Evolutionary conservation across 1,140 invertebrate genomes (phyloP).

Genomic region (Drosophila mojavensis): DNA sequence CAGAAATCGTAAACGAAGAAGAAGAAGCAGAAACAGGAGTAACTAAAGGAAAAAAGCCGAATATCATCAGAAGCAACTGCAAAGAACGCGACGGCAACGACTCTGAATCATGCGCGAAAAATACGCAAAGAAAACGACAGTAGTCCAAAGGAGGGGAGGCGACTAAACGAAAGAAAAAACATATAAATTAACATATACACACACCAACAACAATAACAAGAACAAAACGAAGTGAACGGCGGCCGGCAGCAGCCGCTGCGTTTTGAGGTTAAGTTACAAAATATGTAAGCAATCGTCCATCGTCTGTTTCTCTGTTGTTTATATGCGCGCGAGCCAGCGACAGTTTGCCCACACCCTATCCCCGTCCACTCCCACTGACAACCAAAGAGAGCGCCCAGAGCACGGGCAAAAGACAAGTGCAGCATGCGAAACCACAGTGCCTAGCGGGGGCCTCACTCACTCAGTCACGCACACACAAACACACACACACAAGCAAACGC

Average conservation of each 20-base stretch:
- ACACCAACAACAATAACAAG: slow-evolving; percentile 20
- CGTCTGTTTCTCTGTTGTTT: slow-evolving; percentile 56
- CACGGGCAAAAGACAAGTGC: slow-evolving; percentile 58
- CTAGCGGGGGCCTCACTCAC: slow-evolving; percentile 42
- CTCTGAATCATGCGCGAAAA: slow-evolving; percentile 75
- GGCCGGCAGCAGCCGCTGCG: slow-evolving; percentile 45
- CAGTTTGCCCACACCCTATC: slow-evolving; percentile 27
- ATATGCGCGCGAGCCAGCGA: slow-evolving; percentile 45
- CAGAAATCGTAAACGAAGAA: slow-evolving; percentile 46
- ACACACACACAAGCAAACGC: slow-evolving; percentile 22
- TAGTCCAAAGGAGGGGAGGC: slow-evolving; percentile 18
- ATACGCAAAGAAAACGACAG: slow-evolving; percentile 57
- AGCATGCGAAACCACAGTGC: slow-evolving; percentile 63
- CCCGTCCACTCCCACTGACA: slow-evolving; percentile 9
- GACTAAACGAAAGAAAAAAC: slow-evolving; percentile 56
- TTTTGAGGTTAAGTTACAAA: slow-evolving; percentile 78
- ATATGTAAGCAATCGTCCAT: slow-evolving; percentile 48
- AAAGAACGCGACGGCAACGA: slow-evolving; percentile 46
- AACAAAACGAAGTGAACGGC: slow-evolving; percentile 43
- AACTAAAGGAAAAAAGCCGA: slow-evolving; percentile 6
- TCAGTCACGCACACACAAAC: slow-evolving; percentile 28
- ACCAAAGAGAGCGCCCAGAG: slow-evolving; percentile 6
- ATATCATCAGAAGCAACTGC: slow-evolving; percentile 27
- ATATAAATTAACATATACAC: slow-evolving; percentile 76
- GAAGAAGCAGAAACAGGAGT: slow-evolving; percentile 26